Conservation (phyloP, 2,113 vertebrate genomes). For the Petrocephalus microphthalmus region DNA sequence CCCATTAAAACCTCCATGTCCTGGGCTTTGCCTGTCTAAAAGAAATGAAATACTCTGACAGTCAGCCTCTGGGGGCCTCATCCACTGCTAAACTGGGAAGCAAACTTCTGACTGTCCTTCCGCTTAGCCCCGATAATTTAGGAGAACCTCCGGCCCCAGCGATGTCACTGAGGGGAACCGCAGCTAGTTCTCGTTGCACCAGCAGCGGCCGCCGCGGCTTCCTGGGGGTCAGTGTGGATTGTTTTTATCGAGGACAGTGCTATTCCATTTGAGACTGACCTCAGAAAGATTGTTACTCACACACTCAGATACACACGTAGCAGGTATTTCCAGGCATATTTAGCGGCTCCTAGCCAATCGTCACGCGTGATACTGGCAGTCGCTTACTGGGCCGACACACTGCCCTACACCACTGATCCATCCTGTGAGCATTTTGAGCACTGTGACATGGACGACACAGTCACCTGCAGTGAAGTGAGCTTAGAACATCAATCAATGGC, state of each 20-base stretch:
- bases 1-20: not conserved
- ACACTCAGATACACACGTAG: not conserved
- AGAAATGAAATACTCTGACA: not conserved
- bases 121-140: not conserved
- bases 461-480: not conserved
- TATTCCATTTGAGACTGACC: constrained; percentile 14
- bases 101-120: not conserved
- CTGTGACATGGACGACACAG: not conserved
- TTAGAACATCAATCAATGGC: not conserved
- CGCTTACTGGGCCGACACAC: not conserved
- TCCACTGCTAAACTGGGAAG: not conserved
- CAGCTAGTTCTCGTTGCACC: not conserved
- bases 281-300: not conserved
- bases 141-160: not conserved
- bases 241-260: not conserved
- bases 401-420: not conserved
- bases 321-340: not conserved
- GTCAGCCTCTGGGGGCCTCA: not conserved
- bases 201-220: not conserved
- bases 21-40: not conserved
- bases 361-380: not conserved
- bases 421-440: not conserved
- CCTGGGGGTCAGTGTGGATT: not conserved
- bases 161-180: constrained; percentile 9
- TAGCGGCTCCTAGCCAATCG: not conserved